These are phyloP conservation scores for Mugil cephalus DNA, from an alignment of 2,113 vertebrate species.

Conservation along the genomic window DNA sequence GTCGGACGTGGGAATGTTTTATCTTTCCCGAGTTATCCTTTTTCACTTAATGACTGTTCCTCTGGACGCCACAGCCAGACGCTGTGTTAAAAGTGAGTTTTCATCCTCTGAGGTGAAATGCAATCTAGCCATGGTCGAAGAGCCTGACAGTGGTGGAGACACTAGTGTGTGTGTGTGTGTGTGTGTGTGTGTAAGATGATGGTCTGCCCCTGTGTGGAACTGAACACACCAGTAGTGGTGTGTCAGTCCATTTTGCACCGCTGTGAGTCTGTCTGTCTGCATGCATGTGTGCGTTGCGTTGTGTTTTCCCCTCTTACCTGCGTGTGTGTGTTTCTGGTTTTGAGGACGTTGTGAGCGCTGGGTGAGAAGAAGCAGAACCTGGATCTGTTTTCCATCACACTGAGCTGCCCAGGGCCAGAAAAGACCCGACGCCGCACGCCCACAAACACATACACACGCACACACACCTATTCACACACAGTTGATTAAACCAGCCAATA, in stretches of 20 bases:
- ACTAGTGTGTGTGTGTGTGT: slow-evolving; percentile 40
- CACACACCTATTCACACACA: slow-evolving; percentile 55
- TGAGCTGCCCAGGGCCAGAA: slow-evolving; percentile 67
- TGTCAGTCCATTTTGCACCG: slow-evolving; percentile 6
- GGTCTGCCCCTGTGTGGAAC: not conserved
- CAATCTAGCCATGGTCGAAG: slow-evolving; percentile 71
- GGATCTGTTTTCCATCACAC: slow-evolving; percentile 83
- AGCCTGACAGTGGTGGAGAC: slow-evolving; percentile 57
- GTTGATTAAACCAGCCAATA: slow-evolving; percentile 64
- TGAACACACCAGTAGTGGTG: slow-evolving; percentile 7
- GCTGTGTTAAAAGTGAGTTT: slow-evolving; percentile 52
- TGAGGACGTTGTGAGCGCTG: slow-evolving; percentile 72
- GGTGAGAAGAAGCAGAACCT: slow-evolving; percentile 79
- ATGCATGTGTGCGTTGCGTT: slow-evolving; percentile 15
- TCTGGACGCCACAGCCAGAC: slow-evolving; percentile 61
- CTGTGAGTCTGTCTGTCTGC: not conserved
- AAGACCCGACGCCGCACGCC: slow-evolving; percentile 52
- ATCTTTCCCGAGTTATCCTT: slow-evolving; percentile 75
- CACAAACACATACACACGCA: slow-evolving; percentile 45
- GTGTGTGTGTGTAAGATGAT: slow-evolving; percentile 4
- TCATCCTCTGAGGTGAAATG: slow-evolving; percentile 72
- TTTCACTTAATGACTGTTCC: slow-evolving; percentile 76
- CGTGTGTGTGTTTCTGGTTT: slow-evolving; percentile 55
- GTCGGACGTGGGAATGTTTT: slow-evolving; percentile 72
- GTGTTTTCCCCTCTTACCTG: slow-evolving; percentile 45